Evolutionary conservation across 2,888 invertebrate species (phyloP), one percentile per base, ranked within the genome.

Genomic region (Drosophila parthenogenetica): DNA sequence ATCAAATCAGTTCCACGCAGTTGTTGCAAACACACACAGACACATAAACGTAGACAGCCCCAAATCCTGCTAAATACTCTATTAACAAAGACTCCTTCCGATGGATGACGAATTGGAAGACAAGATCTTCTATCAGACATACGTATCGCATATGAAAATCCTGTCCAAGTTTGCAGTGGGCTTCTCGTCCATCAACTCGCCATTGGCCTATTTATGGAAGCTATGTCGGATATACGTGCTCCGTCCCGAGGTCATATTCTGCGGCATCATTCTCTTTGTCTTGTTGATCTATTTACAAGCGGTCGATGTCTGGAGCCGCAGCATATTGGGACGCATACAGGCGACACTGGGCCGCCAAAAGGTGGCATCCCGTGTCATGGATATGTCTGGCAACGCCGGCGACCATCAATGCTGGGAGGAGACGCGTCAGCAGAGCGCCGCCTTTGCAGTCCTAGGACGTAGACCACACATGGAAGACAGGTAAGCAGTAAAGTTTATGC

Each of bases 21-120:
- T 22, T 53, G 7, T 60, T 59, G 58, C 29, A 55, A 42, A 61
- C 43, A 48, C 11, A 54, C 22, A 65, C n/a, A 69, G 45, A 49
- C n/a, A 51, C 32, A 22, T 13, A 11, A n/a, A 17, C 14, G 35
- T 22, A 25, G 0, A 43, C n/a, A 37, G 13, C 22, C 25, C 11
- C 5, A 61, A 46, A 51, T 32, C 50, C 17, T 57, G 39, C 11
- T 45, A 43, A 48, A 37, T 17, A n/a, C 19, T 22, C 19, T 37
- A 35, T 25, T 37, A 46, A 35, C 10, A 51, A 39, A 62, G 29
- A 46, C 48, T 25, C 54, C 45, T 61, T 61, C 66, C 35, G 13
- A 97, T 97, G 97, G 97, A 97, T 94, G 97, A 97, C 95, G 97
- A 97, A 93, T 93, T 97, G 90, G 97, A 97, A 93, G 97, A 97